Evolutionary conservation across 2,113 vertebrate species (phyloP).

Genomic region (Rutilus rutilus): DNA sequence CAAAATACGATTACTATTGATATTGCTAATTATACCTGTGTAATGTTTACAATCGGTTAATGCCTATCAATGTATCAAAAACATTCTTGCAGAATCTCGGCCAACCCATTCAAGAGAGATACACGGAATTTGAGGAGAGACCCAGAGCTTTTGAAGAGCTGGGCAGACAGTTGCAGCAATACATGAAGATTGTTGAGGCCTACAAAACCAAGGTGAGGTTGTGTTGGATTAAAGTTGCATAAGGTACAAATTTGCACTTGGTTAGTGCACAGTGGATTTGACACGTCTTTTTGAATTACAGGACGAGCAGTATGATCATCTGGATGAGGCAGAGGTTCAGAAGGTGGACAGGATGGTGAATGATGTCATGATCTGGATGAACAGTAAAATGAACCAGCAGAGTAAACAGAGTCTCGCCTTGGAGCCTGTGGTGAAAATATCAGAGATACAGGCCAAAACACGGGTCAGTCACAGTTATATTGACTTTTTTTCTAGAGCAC

Average conservation of each 20-base stretch:
- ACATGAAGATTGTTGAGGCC: slow-evolving; percentile 91
- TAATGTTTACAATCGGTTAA: background rate
- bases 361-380: slow-evolving; percentile 97
- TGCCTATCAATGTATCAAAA: background rate
- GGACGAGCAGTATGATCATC: slow-evolving; percentile 94
- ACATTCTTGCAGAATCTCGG: slow-evolving; percentile 82
- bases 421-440: slow-evolving; percentile 87
- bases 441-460: slow-evolving; percentile 89
- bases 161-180: slow-evolving; percentile 94
- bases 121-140: slow-evolving; percentile 89
- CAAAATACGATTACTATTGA: background rate
- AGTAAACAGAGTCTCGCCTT: slow-evolving; percentile 86
- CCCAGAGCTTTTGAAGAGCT: slow-evolving; percentile 95
- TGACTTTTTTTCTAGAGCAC: background rate
- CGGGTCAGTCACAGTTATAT: slow-evolving; percentile 76
- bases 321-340: slow-evolving; percentile 85
- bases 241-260: background rate
- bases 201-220: slow-evolving; percentile 92
- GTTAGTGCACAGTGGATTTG: background rate
- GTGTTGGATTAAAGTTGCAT: background rate
- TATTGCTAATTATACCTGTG: background rate
- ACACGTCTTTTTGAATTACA: slow-evolving; percentile 50
- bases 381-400: slow-evolving; percentile 93
- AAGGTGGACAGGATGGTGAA: slow-evolving; percentile 87
- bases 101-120: slow-evolving; percentile 90